Percentiles rank a stretch among this genome's conserved stretches.
These are phyloP conservation scores for Notiomystis cincta DNA, from an alignment of 2,113 vertebrate species.

Conservation along the genomic window DNA sequence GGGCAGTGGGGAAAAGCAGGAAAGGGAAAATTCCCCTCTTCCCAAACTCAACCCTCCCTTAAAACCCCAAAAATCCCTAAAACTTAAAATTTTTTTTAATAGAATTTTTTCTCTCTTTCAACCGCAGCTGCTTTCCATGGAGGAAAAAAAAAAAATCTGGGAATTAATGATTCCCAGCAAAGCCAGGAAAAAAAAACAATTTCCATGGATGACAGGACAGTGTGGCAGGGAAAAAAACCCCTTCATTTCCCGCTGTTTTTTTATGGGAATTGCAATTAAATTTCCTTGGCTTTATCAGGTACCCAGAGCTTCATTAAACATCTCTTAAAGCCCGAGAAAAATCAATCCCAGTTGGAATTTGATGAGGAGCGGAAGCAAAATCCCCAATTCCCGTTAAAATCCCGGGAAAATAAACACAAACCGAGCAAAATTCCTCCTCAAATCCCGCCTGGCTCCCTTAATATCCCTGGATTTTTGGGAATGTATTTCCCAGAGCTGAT, in stretches of 20 bases:
- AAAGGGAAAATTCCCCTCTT: not conserved
- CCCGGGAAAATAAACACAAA: not conserved
- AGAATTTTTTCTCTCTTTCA: not conserved
- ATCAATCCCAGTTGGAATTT: not conserved
- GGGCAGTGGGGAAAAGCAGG: not conserved
- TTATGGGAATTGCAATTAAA: conserved; percentile 35
- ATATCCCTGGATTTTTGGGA: conserved; percentile 54
- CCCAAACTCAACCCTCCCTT: not conserved
- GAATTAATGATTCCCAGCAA: not conserved
- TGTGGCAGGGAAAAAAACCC: not conserved
- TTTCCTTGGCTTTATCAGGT: not conserved
- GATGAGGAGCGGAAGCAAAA: not conserved
- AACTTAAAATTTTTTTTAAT: not conserved
- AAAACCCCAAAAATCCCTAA: not conserved
- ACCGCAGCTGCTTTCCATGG: not conserved
- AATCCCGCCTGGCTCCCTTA: conserved; percentile 59
- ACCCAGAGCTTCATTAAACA: conserved; percentile 38
- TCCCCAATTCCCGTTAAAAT: conserved; percentile 49
- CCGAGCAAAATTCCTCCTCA: not conserved
- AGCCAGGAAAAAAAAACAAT: not conserved
- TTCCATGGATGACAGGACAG: not conserved
- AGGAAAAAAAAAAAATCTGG: no score
- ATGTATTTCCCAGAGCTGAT: no score
- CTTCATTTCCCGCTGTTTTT: not conserved
- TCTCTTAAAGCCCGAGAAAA: conserved; percentile 4